Conservation (phyloP, 2,797 vertebrate genomes). For the Holocentrus rufus region DNA sequence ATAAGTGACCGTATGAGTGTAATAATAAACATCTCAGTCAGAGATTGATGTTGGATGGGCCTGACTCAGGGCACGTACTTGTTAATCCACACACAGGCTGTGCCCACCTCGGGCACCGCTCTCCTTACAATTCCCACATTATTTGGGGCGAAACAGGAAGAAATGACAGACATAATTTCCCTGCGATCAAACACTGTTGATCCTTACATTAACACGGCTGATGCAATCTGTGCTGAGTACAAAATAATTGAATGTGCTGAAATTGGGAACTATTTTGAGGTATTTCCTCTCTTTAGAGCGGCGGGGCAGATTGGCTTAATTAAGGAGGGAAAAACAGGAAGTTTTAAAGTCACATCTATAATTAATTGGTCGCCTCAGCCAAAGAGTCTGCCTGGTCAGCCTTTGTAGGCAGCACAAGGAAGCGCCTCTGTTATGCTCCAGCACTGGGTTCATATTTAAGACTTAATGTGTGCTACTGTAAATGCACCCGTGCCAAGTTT, state of each 20-base stretch:
- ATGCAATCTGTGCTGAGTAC: constrained; percentile 80
- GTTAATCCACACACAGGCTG: constrained; percentile 47
- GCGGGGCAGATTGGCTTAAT: constrained; percentile 83
- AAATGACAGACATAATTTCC: constrained; percentile 86
- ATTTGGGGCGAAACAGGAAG: constrained; percentile 81
- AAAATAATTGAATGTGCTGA: constrained; percentile 84
- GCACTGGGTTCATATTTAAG: constrained; percentile 56
- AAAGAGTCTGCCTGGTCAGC: constrained; percentile 79
- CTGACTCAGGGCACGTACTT: constrained; percentile 81
- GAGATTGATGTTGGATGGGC: constrained; percentile 75
- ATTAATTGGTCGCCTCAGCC: constrained; percentile 85
- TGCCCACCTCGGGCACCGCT: constrained; percentile 65
- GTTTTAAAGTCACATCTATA: constrained; percentile 85
- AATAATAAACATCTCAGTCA: constrained; percentile 80
- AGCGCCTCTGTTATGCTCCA: constrained; percentile 61
- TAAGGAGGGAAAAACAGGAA: constrained; percentile 87
- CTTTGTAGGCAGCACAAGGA: constrained; percentile 67
- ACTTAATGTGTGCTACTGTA: constrained; percentile 9
- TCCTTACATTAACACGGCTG: constrained; percentile 77
- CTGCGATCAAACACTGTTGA: constrained; percentile 82
- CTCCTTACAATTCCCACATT: constrained; percentile 83
- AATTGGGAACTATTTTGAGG: constrained; percentile 83
- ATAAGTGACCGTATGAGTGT: constrained; percentile 72
- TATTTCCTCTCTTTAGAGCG: constrained; percentile 82
- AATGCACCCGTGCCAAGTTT: background rate